phyloP scores from a whole-genome alignment of 2,888 invertebrate genomes.

The Callyntrura sp. region DNA sequence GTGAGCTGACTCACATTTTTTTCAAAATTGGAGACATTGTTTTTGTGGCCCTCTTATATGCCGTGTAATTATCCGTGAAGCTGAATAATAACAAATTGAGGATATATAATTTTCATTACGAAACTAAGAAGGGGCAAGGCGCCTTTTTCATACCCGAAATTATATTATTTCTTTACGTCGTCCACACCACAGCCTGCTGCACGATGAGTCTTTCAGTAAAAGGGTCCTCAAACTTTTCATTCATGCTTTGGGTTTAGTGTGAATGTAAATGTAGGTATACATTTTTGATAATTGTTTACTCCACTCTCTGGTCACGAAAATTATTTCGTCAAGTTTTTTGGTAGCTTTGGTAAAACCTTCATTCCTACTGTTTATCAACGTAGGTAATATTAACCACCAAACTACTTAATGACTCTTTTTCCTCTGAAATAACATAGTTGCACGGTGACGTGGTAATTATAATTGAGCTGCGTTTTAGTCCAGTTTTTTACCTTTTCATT shows the following conservation, averaged over 20 bases:
- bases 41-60: too few species aligned
- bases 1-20: too few species aligned
- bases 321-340: conserved; percentile 49
- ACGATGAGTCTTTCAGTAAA: not conserved
- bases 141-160: too few species aligned
- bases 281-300: conserved; percentile 1
- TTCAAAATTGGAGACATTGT: too few species aligned
- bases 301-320: not conserved
- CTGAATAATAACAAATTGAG: too few species aligned
- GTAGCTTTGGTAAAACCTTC: not conserved
- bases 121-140: too few species aligned
- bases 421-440: conserved; percentile 45
- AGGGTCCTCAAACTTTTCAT: not conserved
- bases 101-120: too few species aligned
- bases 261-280: not conserved
- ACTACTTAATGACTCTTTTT: conserved; percentile 59
- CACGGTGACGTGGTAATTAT: conserved; percentile 22
- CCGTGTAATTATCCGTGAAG: too few species aligned
- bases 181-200: not conserved
- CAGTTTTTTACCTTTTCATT: conserved; percentile 1
- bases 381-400: conserved; percentile 37
- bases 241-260: not conserved
- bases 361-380: conserved; percentile 7
- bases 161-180: too few species aligned
- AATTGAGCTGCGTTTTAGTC: conserved; percentile 22